Evolutionary conservation across 2,113 vertebrate genomes (phyloP).

Genomic region (Nibea coibor): DNA sequence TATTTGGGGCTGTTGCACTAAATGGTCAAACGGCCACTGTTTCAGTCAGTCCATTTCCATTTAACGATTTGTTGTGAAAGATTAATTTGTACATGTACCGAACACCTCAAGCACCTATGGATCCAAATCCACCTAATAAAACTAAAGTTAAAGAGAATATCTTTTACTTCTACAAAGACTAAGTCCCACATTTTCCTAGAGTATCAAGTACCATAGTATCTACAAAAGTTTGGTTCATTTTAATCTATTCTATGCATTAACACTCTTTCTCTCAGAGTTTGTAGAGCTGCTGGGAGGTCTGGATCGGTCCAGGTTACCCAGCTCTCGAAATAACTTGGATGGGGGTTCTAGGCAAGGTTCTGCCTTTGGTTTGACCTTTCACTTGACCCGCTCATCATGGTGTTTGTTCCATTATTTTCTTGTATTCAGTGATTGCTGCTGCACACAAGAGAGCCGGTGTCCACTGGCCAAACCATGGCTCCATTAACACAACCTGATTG

Average conservation of each 20-base stretch:
- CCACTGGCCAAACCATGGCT: neutral
- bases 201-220: neutral
- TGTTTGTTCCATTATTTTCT: neutral
- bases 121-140: neutral
- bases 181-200: neutral
- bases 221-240: neutral
- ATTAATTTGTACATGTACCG: neutral
- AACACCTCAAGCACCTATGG: too few species aligned
- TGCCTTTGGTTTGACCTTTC: neutral
- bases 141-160: neutral
- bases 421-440: neutral
- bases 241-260: too few species aligned
- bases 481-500: neutral
- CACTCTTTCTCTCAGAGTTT: neutral
- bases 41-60: neutral
- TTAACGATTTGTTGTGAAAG: neutral
- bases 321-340: neutral
- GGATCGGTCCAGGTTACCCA: too few species aligned
- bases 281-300: neutral
- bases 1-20: neutral
- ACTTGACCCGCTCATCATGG: neutral
- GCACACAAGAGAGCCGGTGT: constrained; percentile 7
- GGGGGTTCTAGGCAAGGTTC: neutral
- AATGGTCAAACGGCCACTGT: neutral
- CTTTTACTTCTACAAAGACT: neutral